Evolutionary conservation across 2,888 invertebrate genomes (phyloP).

Genomic region (Trissolcus japonicus): DNA sequence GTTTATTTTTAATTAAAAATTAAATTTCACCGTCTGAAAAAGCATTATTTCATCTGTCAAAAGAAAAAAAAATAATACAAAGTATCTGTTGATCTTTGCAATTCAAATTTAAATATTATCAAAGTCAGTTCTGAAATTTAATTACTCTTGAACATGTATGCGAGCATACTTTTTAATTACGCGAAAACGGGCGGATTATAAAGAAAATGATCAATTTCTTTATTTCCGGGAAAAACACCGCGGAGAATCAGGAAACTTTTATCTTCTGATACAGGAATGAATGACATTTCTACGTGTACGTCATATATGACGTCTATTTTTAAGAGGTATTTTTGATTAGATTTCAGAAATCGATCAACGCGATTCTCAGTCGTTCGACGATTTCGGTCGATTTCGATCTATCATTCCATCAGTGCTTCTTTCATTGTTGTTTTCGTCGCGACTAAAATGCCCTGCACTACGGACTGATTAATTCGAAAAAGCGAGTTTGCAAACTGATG

Average conservation of each 20-base stretch:
- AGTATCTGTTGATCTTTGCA: too few species aligned
- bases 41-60: too few species aligned
- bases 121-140: too few species aligned
- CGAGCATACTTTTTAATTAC: too few species aligned
- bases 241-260: conserved; percentile 16
- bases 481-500: background rate
- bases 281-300: conserved; percentile 20
- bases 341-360: background rate
- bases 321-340: conserved; percentile 27
- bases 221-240: background rate
- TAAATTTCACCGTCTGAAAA: too few species aligned
- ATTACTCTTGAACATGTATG: too few species aligned
- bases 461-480: background rate
- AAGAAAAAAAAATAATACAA: too few species aligned
- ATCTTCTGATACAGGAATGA: background rate
- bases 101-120: too few species aligned
- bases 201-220: background rate
- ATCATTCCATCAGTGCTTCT: background rate
- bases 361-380: too few species aligned
- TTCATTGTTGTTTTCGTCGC: background rate
- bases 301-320: conserved; percentile 8
- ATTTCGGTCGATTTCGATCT: too few species aligned
- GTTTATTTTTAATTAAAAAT: too few species aligned
- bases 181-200: too few species aligned
- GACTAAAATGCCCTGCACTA: background rate